Percentiles rank a stretch among this genome's conserved stretches.
Evolutionary conservation across 2,888 invertebrate genomes (phyloP).

Genomic region (Sphaerophoria rueppellii): DNA sequence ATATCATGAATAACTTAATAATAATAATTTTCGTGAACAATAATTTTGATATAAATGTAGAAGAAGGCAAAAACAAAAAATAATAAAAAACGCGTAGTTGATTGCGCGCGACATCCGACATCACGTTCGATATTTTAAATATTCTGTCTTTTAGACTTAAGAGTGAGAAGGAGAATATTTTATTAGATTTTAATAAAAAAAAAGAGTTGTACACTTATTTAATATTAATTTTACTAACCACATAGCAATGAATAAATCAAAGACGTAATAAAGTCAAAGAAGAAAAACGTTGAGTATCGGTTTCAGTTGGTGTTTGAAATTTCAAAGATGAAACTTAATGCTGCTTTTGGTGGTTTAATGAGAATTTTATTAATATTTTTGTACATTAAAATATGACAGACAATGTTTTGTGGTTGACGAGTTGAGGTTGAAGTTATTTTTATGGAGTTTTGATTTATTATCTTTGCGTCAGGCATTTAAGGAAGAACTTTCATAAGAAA

Average conservation of each 20-base stretch:
- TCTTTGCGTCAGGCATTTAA: too few relatives aligned
- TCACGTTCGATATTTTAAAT: slow-evolving; percentile 16
- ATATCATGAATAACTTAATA: slow-evolving; percentile 4
- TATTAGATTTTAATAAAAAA: neutral
- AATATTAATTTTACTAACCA: neutral
- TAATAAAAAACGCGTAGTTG: neutral
- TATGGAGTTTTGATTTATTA: too few relatives aligned
- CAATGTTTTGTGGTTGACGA: too few relatives aligned
- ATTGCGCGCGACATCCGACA: neutral
- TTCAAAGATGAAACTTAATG: neutral
- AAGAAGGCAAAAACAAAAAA: neutral
- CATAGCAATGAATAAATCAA: neutral
- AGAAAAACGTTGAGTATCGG: neutral
- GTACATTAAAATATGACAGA: too few relatives aligned
- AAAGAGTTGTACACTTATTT: neutral
- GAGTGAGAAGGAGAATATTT: neutral
- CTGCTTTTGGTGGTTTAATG: too few relatives aligned
- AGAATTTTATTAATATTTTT: too few relatives aligned
- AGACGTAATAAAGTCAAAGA: slow-evolving; percentile 4
- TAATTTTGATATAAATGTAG: neutral
- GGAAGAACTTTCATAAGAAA: too few relatives aligned
- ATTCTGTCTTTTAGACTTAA: neutral
- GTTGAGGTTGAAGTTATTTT: too few relatives aligned
- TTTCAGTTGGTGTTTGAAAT: neutral
- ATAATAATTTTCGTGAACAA: slow-evolving; percentile 23